Percentiles rank a stretch among this genome's conserved stretches.
phyloP scores from a whole-genome alignment of 2,113 vertebrate genomes.

The Sinocyclocheilus anshuiensis region DNA sequence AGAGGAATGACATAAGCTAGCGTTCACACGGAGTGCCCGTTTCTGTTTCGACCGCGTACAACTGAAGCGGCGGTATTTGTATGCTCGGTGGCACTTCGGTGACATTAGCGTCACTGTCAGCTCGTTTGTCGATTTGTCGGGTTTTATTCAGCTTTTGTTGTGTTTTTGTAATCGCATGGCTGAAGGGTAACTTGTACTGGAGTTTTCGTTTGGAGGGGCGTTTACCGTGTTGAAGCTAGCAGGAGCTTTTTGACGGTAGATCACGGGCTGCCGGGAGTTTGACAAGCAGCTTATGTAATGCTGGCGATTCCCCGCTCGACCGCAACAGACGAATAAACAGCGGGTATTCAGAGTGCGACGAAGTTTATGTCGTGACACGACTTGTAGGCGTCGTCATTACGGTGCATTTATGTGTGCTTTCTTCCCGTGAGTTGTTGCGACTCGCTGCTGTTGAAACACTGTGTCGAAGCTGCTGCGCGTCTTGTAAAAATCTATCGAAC shows the following conservation, averaged over 20 bases:
- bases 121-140: neutral
- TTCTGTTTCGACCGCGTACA: neutral
- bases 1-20: neutral
- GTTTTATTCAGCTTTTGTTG: neutral
- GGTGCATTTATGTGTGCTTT: neutral
- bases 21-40: neutral
- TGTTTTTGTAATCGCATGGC: neutral
- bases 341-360: neutral
- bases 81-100: neutral
- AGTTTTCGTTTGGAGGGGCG: slow-evolving; percentile 43
- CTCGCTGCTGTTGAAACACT: neutral
- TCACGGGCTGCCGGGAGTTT: slow-evolving; percentile 9
- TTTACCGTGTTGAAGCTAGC: slow-evolving; percentile 38
- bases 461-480: slow-evolving; percentile 22
- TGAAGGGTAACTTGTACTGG: slow-evolving; percentile 22
- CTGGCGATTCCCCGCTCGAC: slow-evolving; percentile 24
- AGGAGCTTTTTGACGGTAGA: slow-evolving; percentile 4
- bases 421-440: neutral
- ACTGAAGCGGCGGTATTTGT: neutral
- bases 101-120: neutral
- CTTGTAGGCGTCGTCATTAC: neutral
- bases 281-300: slow-evolving; percentile 47
- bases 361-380: neutral
- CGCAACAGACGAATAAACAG: slow-evolving; percentile 4
- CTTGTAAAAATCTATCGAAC: neutral